Evolutionary conservation across 2,113 vertebrate genomes (phyloP).

Genomic region (Parus major): DNA sequence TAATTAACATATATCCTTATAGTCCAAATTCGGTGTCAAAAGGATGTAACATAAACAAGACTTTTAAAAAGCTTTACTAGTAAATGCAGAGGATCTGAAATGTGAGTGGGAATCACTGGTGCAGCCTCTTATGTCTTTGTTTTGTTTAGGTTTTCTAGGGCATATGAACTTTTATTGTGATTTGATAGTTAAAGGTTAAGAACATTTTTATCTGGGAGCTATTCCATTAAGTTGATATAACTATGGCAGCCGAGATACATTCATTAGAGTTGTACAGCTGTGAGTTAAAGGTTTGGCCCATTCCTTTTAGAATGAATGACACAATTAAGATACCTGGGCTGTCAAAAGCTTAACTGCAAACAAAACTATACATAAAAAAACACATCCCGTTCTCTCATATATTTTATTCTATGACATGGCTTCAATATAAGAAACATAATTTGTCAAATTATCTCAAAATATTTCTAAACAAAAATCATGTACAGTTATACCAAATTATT

Average conservation of each 20-base stretch:
- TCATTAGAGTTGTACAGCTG: not conserved
- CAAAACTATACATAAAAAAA: not conserved
- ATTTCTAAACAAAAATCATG: not conserved
- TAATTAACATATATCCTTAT: not conserved
- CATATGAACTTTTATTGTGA: not conserved
- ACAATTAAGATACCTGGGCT: not conserved
- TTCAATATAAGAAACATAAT: not conserved
- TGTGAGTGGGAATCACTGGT: not conserved
- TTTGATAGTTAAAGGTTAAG: not conserved
- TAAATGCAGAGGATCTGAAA: not conserved
- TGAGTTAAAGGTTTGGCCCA: not conserved
- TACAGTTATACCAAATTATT: not conserved
- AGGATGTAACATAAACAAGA: not conserved
- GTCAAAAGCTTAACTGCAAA: not conserved
- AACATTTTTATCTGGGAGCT: not conserved
- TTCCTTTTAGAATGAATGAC: not conserved
- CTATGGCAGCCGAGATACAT: not conserved
- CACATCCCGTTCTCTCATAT: not conserved
- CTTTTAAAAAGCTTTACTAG: not conserved
- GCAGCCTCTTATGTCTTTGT: not conserved
- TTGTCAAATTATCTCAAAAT: not conserved
- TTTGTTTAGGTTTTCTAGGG: not conserved
- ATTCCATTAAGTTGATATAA: not conserved
- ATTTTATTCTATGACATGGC: not conserved
- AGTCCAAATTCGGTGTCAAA: not conserved